phyloP scores from a whole-genome alignment of 2,888 invertebrate species.

The Podabrus alpinus region DNA sequence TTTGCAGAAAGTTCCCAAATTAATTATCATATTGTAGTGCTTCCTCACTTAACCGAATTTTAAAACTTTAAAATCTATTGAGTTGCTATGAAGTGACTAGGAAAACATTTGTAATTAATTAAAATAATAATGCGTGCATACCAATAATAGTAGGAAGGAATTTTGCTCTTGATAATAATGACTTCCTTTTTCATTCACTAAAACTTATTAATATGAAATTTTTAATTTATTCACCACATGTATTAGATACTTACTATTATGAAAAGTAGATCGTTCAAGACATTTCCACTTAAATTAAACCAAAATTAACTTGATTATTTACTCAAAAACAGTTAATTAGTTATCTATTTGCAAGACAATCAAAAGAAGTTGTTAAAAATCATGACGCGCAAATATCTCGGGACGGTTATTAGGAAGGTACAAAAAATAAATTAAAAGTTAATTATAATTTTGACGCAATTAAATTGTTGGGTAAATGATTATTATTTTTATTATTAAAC shows the following conservation, averaged over 20 bases:
- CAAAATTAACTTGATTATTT: slow-evolving; percentile 11
- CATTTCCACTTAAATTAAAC: slow-evolving; percentile 7
- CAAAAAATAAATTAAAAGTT: slow-evolving; percentile 4
- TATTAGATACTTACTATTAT: background rate
- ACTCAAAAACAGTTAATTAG: slow-evolving; percentile 9
- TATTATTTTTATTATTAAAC: background rate
- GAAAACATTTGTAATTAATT: background rate
- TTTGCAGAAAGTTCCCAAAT: background rate
- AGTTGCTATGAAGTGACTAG: background rate
- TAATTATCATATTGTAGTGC: background rate
- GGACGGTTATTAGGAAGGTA: slow-evolving; percentile 3
- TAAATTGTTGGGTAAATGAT: background rate
- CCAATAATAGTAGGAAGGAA: background rate
- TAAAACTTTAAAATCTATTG: background rate
- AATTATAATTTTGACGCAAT: slow-evolving; percentile 1
- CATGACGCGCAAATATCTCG: slow-evolving; percentile 16
- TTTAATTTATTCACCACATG: background rate
- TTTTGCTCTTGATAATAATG: background rate
- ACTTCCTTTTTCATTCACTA: background rate
- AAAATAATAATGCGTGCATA: background rate
- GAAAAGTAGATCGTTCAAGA: background rate
- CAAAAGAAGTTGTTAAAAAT: slow-evolving; percentile 11
- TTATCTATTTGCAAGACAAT: slow-evolving; percentile 19
- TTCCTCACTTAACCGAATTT: background rate
- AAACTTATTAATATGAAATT: background rate